Evolutionary conservation across 2,113 vertebrate genomes (phyloP).

Genomic region (Vidua macroura): DNA sequence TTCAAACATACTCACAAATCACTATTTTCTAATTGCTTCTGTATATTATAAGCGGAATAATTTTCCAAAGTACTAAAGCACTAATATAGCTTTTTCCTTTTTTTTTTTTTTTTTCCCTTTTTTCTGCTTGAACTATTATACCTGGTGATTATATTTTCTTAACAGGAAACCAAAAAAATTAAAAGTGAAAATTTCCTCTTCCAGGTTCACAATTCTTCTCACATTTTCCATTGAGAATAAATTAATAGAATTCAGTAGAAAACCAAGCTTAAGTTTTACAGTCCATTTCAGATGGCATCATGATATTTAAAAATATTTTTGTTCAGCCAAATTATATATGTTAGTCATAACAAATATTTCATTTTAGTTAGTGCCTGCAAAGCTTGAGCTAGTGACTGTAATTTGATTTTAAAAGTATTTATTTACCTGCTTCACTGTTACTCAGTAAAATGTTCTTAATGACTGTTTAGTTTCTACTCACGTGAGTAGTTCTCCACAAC

Average conservation of each 20-base stretch:
- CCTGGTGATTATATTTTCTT: constrained; percentile 40
- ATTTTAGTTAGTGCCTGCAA: background rate
- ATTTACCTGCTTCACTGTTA: background rate
- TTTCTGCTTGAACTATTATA: constrained; percentile 7
- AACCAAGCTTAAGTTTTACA: background rate
- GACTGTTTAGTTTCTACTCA: background rate
- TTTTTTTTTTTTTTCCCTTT: background rate
- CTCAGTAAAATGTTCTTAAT: background rate
- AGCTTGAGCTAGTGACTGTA: background rate
- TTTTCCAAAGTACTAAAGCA: constrained; percentile 49
- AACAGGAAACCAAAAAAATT: constrained; percentile 11
- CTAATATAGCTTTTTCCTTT: constrained; percentile 47
- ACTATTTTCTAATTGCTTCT: constrained; percentile 57
- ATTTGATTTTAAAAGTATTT: background rate
- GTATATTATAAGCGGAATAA: constrained; percentile 41
- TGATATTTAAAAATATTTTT: background rate
- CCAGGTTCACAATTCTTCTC: background rate
- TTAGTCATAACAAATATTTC: background rate
- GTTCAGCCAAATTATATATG: background rate
- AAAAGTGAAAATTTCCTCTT: constrained; percentile 20
- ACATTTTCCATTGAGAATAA: background rate
- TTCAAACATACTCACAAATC: constrained; percentile 42
- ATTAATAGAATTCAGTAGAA: background rate
- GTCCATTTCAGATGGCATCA: constrained; percentile 4
- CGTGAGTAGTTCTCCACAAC: background rate